Evolutionary conservation across 2,888 invertebrate species (phyloP).

Genomic region (Psylliodes chrysocephalus): DNA sequence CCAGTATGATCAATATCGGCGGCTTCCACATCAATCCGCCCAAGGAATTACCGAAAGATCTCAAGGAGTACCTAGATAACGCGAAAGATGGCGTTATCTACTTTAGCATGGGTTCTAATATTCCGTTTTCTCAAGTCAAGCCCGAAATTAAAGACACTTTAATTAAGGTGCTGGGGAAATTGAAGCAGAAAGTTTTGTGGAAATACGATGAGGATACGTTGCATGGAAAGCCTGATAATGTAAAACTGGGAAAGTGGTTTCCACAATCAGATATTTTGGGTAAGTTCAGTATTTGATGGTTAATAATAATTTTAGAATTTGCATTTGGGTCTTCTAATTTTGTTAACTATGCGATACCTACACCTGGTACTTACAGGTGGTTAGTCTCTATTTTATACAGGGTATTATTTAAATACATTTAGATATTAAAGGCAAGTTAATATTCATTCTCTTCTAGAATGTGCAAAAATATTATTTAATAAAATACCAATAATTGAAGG

Average conservation of each 20-base stretch:
- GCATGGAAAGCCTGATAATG: constrained; percentile 56
- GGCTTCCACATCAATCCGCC: constrained; percentile 63
- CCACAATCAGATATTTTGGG: constrained; percentile 53
- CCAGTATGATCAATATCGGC: constrained; percentile 68
- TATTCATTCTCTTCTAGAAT: too few relatives aligned
- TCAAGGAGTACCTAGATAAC: constrained; percentile 66
- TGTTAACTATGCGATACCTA: neutral
- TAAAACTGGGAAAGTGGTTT: constrained; percentile 56
- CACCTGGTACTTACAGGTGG: too few relatives aligned
- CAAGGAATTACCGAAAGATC: constrained; percentile 57
- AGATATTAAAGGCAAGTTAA: too few relatives aligned
- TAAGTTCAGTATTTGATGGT: too few relatives aligned
- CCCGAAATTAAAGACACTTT: constrained; percentile 66
- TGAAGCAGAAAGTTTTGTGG: constrained; percentile 74
- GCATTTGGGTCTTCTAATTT: neutral
- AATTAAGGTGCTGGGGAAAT: constrained; percentile 67
- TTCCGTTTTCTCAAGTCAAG: constrained; percentile 67
- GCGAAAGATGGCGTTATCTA: constrained; percentile 68
- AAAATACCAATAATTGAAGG: too few relatives aligned
- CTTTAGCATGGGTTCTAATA: constrained; percentile 70
- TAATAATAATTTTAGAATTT: too few relatives aligned
- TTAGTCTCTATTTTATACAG: too few relatives aligned
- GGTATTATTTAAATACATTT: too few relatives aligned
- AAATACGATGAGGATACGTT: constrained; percentile 72
- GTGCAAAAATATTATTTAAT: too few relatives aligned